These are phyloP conservation scores for Helobdella robusta DNA, from an alignment of 2,888 invertebrate genomes.

Conservation along the genomic window DNA sequence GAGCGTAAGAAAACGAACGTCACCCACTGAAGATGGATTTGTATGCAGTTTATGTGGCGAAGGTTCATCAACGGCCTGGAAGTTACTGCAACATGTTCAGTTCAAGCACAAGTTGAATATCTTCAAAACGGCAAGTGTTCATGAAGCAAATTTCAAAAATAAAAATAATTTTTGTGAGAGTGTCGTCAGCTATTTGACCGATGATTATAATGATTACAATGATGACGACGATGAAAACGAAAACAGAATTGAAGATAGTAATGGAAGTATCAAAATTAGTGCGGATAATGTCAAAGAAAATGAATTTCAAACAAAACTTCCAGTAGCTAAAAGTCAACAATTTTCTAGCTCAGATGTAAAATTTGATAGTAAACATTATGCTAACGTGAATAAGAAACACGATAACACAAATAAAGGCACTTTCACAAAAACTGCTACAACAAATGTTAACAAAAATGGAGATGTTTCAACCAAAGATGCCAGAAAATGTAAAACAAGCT, in stretches of 20 bases:
- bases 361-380: too few relatives aligned
- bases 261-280: too few relatives aligned
- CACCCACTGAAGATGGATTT: not conserved
- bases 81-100: constrained; percentile 15
- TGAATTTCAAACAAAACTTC: too few relatives aligned
- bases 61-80: not conserved
- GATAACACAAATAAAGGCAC: not conserved
- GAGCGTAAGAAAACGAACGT: not conserved
- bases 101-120: constrained; percentile 9
- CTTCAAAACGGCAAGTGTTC: not conserved
- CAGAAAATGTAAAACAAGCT: too few relatives aligned
- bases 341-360: too few relatives aligned
- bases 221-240: not conserved
- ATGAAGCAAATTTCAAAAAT: too few relatives aligned
- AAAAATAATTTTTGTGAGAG: not conserved
- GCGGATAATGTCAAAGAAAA: too few relatives aligned
- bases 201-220: not conserved
- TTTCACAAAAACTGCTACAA: not conserved
- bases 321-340: too few relatives aligned
- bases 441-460: not conserved
- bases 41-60: constrained; percentile 5
- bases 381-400: too few relatives aligned
- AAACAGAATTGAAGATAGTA: too few relatives aligned
- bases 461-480: not conserved
- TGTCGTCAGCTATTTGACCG: not conserved